Evolutionary conservation across 2,797 vertebrate genomes (phyloP), one percentile per base, ranked within the genome.

Genomic region (Anabacerthia variegaticeps): DNA sequence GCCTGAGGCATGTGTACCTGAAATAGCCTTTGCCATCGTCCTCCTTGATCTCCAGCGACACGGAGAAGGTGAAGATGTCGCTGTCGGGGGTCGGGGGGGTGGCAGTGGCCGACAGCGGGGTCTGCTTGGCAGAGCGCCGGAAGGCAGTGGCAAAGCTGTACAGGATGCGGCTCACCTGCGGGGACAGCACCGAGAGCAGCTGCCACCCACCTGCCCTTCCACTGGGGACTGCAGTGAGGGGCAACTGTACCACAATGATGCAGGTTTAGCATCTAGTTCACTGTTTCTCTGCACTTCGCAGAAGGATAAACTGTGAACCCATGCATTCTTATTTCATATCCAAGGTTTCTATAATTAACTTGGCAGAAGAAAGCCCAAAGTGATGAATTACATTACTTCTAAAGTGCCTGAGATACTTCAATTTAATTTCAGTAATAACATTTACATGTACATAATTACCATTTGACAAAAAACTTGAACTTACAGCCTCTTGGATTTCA

Each of bases 141-240:
- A 99, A 99, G 43, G 99, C 99, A 68, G 99, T 99, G 96, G 99
- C 99, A 94, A 99, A 99, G 97, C 99, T 99, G 97, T 99, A 99
- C 85, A 99, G 98, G 97, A 99, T 99, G 91, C 99, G 97, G 95
- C 99, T 99, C 94, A 99, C 99, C 99, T 99, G 97, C 55, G 55
- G 69, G 51, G 18, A 82, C 28, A 2, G 65, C 93, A 95, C 86
- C 48, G 65, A 91, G 62, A 89, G 5, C 51, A 68, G 22, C 0
- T 82, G n/a, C 85, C 85, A 77, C 22, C 30, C 1, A 6, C 49
- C 44, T 43, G 34, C 5, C 16, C 27, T 34, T 39, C 12, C 55
- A 54, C 21, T 58, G 14, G 37, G 22, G 16, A 63, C 37, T 0
- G 73, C 46, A 48, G 28, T 16, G 41, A 89, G 37, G 58, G 43